Conservation (phyloP, 2,113 vertebrate species). For the Nymphicus hollandicus region DNA sequence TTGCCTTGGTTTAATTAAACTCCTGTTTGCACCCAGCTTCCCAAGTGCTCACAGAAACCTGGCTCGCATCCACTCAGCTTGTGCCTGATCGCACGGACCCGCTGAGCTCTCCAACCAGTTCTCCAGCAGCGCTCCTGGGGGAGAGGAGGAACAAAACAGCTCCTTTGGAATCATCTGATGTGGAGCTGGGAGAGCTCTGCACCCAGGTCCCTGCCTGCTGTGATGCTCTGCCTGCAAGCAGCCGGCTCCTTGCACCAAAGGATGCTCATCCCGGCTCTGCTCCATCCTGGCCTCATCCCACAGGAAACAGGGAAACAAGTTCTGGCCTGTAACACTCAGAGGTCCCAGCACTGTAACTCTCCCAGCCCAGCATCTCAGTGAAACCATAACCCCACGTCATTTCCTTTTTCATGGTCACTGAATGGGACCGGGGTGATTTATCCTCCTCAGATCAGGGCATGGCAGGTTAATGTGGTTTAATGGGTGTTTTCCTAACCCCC, state of each 20-base stretch:
- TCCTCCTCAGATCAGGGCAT: background rate
- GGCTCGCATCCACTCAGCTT: background rate
- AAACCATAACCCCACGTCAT: background rate
- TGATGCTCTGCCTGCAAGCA: background rate
- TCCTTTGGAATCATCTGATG: background rate
- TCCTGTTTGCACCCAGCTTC: background rate
- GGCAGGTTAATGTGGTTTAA: background rate
- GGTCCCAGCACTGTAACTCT: background rate
- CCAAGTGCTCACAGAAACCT: background rate
- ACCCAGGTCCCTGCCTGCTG: rapidly evolving
- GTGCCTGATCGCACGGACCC: background rate
- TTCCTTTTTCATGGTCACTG: background rate
- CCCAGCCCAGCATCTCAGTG: background rate
- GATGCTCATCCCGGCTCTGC: rapidly evolving
- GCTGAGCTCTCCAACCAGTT: background rate
- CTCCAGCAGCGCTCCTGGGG: background rate
- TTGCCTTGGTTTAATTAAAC: slow-evolving; percentile 45
- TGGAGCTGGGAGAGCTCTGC: background rate
- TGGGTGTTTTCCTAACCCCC: slow-evolving; percentile 1
- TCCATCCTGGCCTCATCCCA: background rate
- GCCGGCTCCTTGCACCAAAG: rapidly evolving
- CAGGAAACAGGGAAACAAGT: background rate
- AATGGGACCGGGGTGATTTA: background rate
- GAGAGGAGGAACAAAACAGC: background rate
- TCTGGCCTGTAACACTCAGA: background rate